phyloP scores from a whole-genome alignment of 2,888 invertebrate species.

The Allolobophora icterica region DNA sequence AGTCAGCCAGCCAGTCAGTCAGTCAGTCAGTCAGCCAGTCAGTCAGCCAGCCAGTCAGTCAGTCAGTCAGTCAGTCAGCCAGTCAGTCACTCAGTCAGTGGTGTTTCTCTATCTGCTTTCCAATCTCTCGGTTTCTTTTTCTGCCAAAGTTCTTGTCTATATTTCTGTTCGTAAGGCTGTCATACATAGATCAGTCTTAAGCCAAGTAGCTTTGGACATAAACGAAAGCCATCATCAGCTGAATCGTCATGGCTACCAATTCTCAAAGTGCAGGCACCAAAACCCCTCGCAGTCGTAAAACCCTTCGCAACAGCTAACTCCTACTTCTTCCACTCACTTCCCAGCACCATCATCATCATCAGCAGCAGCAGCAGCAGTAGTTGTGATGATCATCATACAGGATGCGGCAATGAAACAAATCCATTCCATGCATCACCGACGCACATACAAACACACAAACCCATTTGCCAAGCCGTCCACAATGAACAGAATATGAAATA shows the following conservation, averaged over 20 bases:
- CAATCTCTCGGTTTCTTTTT: background rate
- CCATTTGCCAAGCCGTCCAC: background rate
- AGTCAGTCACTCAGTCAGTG: too few species aligned
- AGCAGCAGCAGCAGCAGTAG: background rate
- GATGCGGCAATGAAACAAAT: background rate
- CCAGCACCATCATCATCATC: background rate
- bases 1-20: too few species aligned
- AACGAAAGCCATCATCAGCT: background rate
- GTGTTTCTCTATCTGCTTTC: background rate
- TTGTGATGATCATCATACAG: background rate
- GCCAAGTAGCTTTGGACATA: background rate
- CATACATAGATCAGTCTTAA: background rate
- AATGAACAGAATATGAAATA: background rate
- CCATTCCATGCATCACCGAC: background rate
- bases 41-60: too few species aligned
- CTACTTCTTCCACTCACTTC: background rate
- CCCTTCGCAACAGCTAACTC: background rate
- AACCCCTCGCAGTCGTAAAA: background rate
- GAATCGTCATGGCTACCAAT: constrained; percentile 17
- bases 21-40: too few species aligned
- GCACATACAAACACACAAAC: background rate
- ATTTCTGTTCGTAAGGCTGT: background rate
- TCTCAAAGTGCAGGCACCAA: background rate
- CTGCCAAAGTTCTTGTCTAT: too few species aligned
- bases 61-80: too few species aligned